These are phyloP conservation scores for Pitangus sulphuratus DNA, from an alignment of 2,797 vertebrate species.

Conservation along the genomic window DNA sequence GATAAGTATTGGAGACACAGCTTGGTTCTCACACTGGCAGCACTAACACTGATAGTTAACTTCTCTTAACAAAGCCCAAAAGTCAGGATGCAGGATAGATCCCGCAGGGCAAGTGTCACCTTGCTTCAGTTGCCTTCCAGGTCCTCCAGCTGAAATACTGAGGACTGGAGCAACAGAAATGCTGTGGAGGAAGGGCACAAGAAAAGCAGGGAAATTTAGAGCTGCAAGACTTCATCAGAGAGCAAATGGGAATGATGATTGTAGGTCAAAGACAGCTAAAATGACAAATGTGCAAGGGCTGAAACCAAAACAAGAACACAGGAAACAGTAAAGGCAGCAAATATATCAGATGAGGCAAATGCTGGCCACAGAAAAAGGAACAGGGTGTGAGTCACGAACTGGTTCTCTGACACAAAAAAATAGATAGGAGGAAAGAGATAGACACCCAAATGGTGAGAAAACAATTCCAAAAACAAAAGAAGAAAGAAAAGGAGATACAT, in stretches of 20 bases:
- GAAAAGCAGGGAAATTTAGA: not conserved
- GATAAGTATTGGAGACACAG: not conserved
- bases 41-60: not conserved
- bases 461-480: not conserved
- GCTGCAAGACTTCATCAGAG: not conserved
- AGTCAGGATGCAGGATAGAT: not conserved
- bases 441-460: slow-evolving; percentile 33
- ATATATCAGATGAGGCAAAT: slow-evolving; percentile 43
- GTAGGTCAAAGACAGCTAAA: not conserved
- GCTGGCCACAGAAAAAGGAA: slow-evolving; percentile 36
- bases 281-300: not conserved
- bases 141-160: not conserved
- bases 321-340: slow-evolving; percentile 48
- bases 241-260: not conserved
- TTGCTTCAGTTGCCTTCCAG: not conserved
- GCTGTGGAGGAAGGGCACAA: not conserved
- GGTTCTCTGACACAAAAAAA: slow-evolving; percentile 40
- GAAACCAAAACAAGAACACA: slow-evolving; percentile 28
- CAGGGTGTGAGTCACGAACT: slow-evolving; percentile 59
- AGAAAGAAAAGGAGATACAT: not conserved
- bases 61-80: not conserved
- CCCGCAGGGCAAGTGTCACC: not conserved
- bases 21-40: not conserved
- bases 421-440: slow-evolving; percentile 49
- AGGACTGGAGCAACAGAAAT: not conserved